Evolutionary conservation across 2,113 vertebrate species (phyloP), one percentile per base, ranked within the genome.

Genomic region (Scophthalmus maximus): DNA sequence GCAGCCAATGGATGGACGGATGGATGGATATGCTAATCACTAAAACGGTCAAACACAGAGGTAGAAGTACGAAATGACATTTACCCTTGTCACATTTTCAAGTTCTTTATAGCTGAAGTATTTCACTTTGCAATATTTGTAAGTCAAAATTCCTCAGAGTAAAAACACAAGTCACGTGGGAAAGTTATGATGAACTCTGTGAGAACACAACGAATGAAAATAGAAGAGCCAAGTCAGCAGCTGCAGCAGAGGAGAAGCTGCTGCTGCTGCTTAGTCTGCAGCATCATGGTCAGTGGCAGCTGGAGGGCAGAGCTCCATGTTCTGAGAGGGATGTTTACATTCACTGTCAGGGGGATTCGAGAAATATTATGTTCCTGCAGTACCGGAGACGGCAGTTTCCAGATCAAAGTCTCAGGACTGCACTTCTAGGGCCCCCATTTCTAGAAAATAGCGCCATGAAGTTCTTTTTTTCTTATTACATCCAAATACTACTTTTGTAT

Each of bases 251-350:
- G 50, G 27, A 17, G 50, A 52, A 27, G 50, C 50, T 27, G 25
- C 23, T 49, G 50, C 50, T 27, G 25, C 23, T 49, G 46, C 46
- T 49, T 49, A 49, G 20, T 23, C 20, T 49, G 46, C 46, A 26
- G 50, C 50, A 52, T 52, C 50, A 15, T 27, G 50, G 12, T 15
- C 25, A 27, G 50, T 52, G 50, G 50, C 50, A 52, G 50, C 50
- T 23, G 12, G 23, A 52, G 25, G 50, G 25, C 50, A 27, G 11
- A 27, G 6, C 50, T 6, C 50, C n/a, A 11, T 52, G 23, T 26
- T 52, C 23, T 15, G 5, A 52, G 25, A 26, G 25, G 17, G 14
- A 17, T 52, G n/a, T 27, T 27, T 52, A 52, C 50, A 52, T 26
- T 52, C 47, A 52, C 23, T 14, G 1, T 12, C 50, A 52, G 50